Base-by-base conservation (phyloP, 2,113 vertebrate species). In the Thymallus thymallus region DNA sequence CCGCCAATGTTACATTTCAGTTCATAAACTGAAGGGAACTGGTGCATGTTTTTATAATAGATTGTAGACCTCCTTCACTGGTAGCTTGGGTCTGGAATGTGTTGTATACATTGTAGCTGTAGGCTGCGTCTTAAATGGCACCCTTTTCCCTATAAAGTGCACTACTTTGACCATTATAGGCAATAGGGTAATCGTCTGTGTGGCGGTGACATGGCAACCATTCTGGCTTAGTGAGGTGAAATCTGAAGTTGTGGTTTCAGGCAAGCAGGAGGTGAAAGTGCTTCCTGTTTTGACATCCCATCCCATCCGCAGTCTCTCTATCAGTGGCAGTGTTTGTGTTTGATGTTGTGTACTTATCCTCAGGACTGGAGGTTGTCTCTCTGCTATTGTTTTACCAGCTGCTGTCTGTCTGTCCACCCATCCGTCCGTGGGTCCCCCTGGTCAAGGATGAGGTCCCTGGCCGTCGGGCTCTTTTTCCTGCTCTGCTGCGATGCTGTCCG, bases 401-500 rank as follows among this genome's bases (percentile, higher is more conserved):
- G 45, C 7, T 48, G 12, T 60, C 5, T 79, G 3, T 69, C 23
- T 56, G 2, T 61, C 30, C 63, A 26, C 6, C 74, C 35, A n/a
- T n/a, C n/a, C n/a, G n/a, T 69, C 51, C 67, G 22, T 69, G 22
- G 73, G 23, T 71, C 0, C 20, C 68, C 74, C 73, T 51, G 6
- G 45, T 80, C 77, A 87, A 74, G 35, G 65, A 92, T 92, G 90
- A 89, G 77, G 76, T 71, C 75, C 14, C 35, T 86, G 75, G 74
- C 67, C 30, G 32, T 92, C 30, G 14, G 76, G 71, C 46, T 92
- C 20, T 73, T 89, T 73, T 87, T 64, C 74, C 75, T 91, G 68
- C 56, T 91, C 58, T 84, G 84, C 76, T 90, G 86, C 69, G 30
- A 79, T 1, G 72, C 85, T 16, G 81, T 51, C 14, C 66, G 58